Base-by-base conservation (phyloP, 2,888 invertebrate species). In the Matsumyia berberina region DNA sequence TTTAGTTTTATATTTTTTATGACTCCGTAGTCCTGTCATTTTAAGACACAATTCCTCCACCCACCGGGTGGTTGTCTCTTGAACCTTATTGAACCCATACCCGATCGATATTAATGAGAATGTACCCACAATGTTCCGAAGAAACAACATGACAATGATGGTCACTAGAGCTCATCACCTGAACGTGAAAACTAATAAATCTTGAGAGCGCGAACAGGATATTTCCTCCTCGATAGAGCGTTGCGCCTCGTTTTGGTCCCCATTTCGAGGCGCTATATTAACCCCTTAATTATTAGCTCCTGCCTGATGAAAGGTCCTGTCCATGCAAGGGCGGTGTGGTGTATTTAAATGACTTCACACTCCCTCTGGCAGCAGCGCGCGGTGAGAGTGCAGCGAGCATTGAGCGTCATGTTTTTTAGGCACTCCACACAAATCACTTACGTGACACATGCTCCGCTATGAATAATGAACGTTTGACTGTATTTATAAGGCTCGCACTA, bases 381-480 rank as follows among this genome's bases (percentile, higher is more conserved):
- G n/a, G n/a, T n/a, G n/a, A n/a, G 15, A 57, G 46, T 15, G 64
- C 55, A 31, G n/a, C 57, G 46, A 42, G 72, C 74, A 79, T 74
- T 80, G 80, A 53, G 85, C 80, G 85, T 85, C 85, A 85, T 80
- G 85, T 85, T 80, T 85, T 85, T 85, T 76, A 76, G 85, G 85
- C 85, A 85, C 74, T 85, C 80, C 85, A 85, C 80, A 85, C 85
- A 85, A 85, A 85, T 85, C 85, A 85, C 85, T 85, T 80, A 85
- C 85, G 85, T 85, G 85, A 85, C 85, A 85, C 85, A 85, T 80
- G 85, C 85, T 80, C 44, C 53, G 46, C 80, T 85, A 85, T 85
- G 85, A 85, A 85, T 85, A 85, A 85, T 85, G 85, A 85, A 85
- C 85, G 70, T 60, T 85, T 58, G 64, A 74, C 39, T 58, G 70